Base-by-base conservation (phyloP, 2,113 vertebrate genomes). In the Salvelinus alpinus region DNA sequence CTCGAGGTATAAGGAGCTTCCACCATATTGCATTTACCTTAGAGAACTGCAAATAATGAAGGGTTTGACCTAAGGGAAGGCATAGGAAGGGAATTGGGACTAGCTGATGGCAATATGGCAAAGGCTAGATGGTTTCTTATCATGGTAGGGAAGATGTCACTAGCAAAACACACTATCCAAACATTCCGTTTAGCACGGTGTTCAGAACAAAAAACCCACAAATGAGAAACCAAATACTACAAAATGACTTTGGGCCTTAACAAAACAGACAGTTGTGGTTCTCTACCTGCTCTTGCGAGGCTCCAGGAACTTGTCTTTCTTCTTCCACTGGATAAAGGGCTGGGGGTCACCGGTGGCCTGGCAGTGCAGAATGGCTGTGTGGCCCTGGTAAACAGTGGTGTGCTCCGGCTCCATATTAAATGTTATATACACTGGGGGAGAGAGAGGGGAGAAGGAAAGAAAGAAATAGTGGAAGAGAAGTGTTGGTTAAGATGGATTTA, bases 261-360 rank as follows among this genome's bases (percentile, higher is more conserved):
- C 38, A 44, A 44, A 44, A 44, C 12, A 66, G 59, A 24, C 5
- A 62, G 18, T 57, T 29, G 59, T 6, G 12, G 6, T 64, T 25
- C 8, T 76, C 27, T 91, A 97, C 96, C 95, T 94, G 54, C 92
- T 91, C 82, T 91, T 94, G 79, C 87, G 86, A 0, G 91, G 88
- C 72, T 95, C 94, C 81, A 96, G 68, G 86, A 96, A 94, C 44
- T 92, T 93, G 73, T 96, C 95, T 71, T 95, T 96, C 76, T 94
- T 94, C 72, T 94, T 96, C 96, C 96, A 96, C 76, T 96, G 95
- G 72, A 96, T 95, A 60, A 94, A 92, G 0, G 96, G 96, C 24
- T 88, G 29, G 0, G 96, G 96, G 80, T 97, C 94, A 0, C 95
- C 96, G 16, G 91, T 92, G 66, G 95, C 96, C 90, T 97, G 95